These are phyloP conservation scores for Drosophila percnosoma DNA, from an alignment of 2,888 invertebrate species.

Conservation along the genomic window DNA sequence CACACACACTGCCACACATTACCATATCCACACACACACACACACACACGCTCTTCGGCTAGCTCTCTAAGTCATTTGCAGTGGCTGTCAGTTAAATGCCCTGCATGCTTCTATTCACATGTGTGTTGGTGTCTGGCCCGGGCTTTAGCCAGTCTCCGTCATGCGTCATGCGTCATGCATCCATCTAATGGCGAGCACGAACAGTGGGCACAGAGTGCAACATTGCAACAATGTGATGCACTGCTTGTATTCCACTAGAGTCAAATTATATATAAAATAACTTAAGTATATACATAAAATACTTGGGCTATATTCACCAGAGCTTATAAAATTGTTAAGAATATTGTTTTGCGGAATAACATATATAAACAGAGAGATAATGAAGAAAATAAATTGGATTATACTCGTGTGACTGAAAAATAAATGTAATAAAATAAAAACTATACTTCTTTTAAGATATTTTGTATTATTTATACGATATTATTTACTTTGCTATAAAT, in stretches of 20 bases:
- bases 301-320: rapidly evolving
- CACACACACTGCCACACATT: slow-evolving; percentile 24
- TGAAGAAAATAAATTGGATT: neutral
- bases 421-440: neutral
- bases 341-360: neutral
- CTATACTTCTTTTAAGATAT: too few relatives aligned
- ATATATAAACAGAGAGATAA: neutral
- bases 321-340: neutral
- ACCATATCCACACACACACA: slow-evolving; percentile 51
- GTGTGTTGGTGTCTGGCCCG: slow-evolving; percentile 56
- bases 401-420: neutral
- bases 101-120: slow-evolving; percentile 37
- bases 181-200: slow-evolving; percentile 58
- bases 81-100: slow-evolving; percentile 64
- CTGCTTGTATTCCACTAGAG: neutral
- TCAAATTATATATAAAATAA: neutral
- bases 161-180: slow-evolving; percentile 77
- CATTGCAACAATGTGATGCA: neutral
- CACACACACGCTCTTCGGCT: slow-evolving; percentile 13
- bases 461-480: neutral
- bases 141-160: slow-evolving; percentile 61
- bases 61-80: slow-evolving; percentile 55
- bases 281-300: neutral
- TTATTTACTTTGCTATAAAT: neutral
- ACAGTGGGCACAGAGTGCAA: slow-evolving; percentile 47